These are phyloP conservation scores for Orbicella faveolata DNA, from an alignment of 64 coral and sea anemone genomes.

Conservation along the genomic window DNA sequence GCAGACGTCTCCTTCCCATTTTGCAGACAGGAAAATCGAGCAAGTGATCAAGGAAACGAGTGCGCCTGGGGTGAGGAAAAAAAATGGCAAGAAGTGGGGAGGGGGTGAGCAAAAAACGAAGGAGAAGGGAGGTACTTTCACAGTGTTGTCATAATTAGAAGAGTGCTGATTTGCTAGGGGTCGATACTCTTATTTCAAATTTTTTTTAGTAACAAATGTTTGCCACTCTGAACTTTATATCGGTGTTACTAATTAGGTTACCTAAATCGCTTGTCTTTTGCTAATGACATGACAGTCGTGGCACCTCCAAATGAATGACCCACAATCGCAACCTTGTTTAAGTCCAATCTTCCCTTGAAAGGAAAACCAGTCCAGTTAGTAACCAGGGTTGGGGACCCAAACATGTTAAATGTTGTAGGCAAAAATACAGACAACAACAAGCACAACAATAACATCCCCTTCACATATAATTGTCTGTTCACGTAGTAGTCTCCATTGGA, in stretches of 20 bases:
- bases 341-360: constrained; percentile 70
- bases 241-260: not conserved
- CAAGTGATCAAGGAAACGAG: no score
- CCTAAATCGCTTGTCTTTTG: constrained; percentile 93
- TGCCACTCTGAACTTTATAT: not conserved
- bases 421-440: no score
- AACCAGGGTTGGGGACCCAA: not conserved
- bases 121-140: no score
- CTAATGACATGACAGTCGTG: constrained; percentile 60
- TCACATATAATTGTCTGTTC: no score
- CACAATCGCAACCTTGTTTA: constrained; percentile 59
- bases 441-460: not conserved
- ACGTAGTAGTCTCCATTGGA: no score
- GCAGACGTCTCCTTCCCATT: no score
- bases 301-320: constrained; percentile 97
- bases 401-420: not conserved
- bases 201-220: not conserved
- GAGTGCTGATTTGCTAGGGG: no score
- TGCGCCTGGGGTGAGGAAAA: no score
- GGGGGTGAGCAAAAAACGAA: no score
- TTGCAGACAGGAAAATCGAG: no score
- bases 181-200: no score
- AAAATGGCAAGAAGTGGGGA: not conserved
- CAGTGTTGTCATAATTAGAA: no score
- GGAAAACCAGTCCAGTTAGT: not conserved